Conservation (phyloP, 2,113 vertebrate species). For the Recurvirostra avosetta region DNA sequence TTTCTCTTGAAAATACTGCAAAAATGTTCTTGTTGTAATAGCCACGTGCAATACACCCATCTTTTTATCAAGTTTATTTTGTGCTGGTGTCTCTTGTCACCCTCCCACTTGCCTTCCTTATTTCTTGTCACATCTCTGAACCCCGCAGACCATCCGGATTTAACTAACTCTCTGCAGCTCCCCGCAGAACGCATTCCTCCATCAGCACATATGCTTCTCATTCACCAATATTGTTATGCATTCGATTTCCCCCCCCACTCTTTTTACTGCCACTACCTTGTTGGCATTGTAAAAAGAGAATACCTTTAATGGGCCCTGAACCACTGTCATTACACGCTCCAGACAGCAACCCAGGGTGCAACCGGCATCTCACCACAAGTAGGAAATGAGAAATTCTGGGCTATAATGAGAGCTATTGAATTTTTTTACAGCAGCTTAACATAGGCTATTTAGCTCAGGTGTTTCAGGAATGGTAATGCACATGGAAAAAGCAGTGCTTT, state of each 20-base stretch:
- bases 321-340: slow-evolving; percentile 36
- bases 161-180: background rate
- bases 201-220: slow-evolving; percentile 61
- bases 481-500: slow-evolving; percentile 26
- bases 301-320: slow-evolving; percentile 33
- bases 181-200: background rate
- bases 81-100: background rate
- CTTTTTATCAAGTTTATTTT: background rate
- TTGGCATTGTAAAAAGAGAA: slow-evolving; percentile 55
- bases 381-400: slow-evolving; percentile 69
- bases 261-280: slow-evolving; percentile 60
- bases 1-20: background rate
- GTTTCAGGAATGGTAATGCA: slow-evolving; percentile 32
- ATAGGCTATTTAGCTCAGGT: slow-evolving; percentile 52
- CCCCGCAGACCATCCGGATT: background rate
- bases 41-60: background rate
- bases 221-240: slow-evolving; percentile 28
- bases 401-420: slow-evolving; percentile 39
- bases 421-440: slow-evolving; percentile 46
- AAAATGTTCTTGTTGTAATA: background rate
- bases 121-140: background rate
- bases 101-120: background rate
- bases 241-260: background rate
- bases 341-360: slow-evolving; percentile 59
- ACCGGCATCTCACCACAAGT: slow-evolving; percentile 33